Percentiles rank a stretch among this genome's conserved stretches.
Evolutionary conservation across 2,888 invertebrate genomes (phyloP).

Genomic region (Napeogenes sylphis): DNA sequence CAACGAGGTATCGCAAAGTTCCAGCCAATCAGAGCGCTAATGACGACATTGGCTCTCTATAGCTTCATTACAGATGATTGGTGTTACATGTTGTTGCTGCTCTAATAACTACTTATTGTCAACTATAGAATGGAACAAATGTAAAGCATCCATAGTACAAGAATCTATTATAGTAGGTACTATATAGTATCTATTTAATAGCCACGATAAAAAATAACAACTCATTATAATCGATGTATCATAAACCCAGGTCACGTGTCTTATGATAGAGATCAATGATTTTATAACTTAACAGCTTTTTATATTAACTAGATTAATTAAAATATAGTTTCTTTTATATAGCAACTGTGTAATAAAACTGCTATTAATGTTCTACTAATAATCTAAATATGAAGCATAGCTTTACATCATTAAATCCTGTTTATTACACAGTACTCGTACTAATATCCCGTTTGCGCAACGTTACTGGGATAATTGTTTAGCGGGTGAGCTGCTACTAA

Average conservation of each 20-base stretch:
- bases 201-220: background rate
- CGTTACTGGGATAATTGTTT: constrained; percentile 55
- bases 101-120: background rate
- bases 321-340: no score
- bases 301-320: background rate
- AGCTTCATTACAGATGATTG: constrained; percentile 47
- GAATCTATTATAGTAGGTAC: background rate
- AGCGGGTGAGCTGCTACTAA: constrained; percentile 49
- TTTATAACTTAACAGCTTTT: constrained; percentile 1
- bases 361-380: constrained; percentile 4
- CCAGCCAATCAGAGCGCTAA: constrained; percentile 42
- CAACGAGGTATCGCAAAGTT: constrained; percentile 13
- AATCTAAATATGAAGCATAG: constrained; percentile 11
- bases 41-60: constrained; percentile 38
- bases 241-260: background rate
- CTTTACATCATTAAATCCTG: constrained; percentile 5
- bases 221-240: background rate
- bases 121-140: background rate
- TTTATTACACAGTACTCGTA: constrained; percentile 8
- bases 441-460: constrained; percentile 30
- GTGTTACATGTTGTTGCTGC: constrained; percentile 16
- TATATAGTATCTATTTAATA: no score
- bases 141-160: background rate
- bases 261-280: constrained; percentile 1
- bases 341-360: no score